A percentile compares a stretch with the other conserved stretches of the same genome.
phyloP scores from a whole-genome alignment of 2,113 vertebrate species.

The Hyla sarda region DNA sequence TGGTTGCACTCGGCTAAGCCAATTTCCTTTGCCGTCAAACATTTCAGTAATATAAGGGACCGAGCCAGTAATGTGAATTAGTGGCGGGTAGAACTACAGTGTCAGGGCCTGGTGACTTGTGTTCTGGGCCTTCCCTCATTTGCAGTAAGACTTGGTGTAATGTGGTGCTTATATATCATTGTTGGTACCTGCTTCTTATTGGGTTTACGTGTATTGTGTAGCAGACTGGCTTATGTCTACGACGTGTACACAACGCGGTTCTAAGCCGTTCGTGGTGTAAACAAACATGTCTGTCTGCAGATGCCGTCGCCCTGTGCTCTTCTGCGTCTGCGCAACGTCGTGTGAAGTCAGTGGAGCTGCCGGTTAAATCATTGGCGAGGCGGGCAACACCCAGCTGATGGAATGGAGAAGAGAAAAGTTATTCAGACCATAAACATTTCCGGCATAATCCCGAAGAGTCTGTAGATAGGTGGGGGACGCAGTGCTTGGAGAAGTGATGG shows the following conservation, averaged over 20 bases:
- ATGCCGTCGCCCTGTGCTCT: background rate
- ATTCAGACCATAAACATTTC: too few species aligned
- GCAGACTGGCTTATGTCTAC: background rate
- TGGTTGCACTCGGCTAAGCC: conserved; percentile 25
- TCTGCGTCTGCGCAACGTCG: background rate
- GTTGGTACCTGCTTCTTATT: background rate
- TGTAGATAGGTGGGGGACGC: too few species aligned
- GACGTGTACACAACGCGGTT: background rate
- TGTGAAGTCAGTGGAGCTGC: background rate
- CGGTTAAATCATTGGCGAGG: background rate
- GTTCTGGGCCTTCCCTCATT: background rate
- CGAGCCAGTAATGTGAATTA: background rate
- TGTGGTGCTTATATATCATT: background rate
- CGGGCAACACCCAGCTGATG: background rate
- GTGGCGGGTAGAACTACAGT: background rate
- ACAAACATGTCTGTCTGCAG: conserved; percentile 26
- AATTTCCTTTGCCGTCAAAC: conserved; percentile 34
- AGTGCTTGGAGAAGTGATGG: too few species aligned
- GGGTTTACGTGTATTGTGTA: background rate
- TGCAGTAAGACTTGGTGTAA: too few species aligned
- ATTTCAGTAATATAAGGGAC: conserved; percentile 17
- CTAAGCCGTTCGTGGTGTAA: background rate
- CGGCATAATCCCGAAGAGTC: too few species aligned
- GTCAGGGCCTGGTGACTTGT: background rate
- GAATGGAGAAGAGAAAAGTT: background rate